Percentiles rank a stretch among this genome's conserved stretches.
Conservation (phyloP, 2,797 vertebrate genomes). For the Eulemur mongoz region DNA sequence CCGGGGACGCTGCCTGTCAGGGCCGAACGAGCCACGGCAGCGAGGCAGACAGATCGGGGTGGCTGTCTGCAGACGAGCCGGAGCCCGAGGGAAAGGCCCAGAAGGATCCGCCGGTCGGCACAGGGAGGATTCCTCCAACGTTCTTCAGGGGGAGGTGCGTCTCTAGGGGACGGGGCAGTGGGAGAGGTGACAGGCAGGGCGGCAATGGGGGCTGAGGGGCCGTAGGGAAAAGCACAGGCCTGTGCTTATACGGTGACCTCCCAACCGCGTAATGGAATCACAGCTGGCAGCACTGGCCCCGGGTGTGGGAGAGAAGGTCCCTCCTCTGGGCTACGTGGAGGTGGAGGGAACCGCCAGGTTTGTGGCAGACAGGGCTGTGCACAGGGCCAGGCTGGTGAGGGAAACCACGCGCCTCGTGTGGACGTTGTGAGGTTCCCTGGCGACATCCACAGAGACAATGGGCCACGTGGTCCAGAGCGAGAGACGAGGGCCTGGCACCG, state of each 20-base stretch:
- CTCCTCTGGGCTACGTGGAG: not conserved
- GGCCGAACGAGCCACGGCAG: not conserved
- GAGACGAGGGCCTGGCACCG: not conserved
- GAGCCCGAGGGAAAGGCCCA: not conserved
- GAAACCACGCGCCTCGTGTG: not conserved
- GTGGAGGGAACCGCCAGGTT: not conserved
- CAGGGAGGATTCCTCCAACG: not conserved
- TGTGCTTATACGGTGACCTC: not conserved
- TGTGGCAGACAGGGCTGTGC: no score
- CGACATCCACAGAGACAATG: not conserved
- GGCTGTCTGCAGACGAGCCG: not conserved
- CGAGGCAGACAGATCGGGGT: not conserved
- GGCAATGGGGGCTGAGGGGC: no score
- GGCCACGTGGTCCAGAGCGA: not conserved
- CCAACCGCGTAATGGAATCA: no score
- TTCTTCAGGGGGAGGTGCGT: not conserved
- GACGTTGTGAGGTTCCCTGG: not conserved
- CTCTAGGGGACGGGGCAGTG: not conserved
- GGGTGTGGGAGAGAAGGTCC: not conserved
- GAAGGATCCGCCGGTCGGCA: not conserved
- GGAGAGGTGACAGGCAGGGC: accelerated
- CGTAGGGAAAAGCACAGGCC: not conserved
- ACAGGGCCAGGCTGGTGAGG: not conserved
- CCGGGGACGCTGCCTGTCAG: not conserved
- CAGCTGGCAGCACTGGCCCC: not conserved